Conservation (phyloP, 2,113 vertebrate genomes). For the Corythaeola cristata region DNA sequence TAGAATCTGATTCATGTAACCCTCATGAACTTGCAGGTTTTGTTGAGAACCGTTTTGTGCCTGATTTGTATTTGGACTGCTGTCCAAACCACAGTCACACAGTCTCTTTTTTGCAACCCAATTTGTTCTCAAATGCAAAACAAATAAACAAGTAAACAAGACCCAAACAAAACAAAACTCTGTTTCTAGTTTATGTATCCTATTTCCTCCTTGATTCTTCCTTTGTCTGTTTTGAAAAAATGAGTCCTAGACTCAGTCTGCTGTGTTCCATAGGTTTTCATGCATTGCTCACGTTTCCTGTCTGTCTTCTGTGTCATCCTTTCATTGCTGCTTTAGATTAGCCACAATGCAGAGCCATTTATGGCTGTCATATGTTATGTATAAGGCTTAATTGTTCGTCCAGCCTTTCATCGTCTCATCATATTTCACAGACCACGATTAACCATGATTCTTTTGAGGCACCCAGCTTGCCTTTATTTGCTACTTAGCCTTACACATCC, state of each 20-base stretch:
- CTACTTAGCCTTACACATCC: background rate
- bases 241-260: background rate
- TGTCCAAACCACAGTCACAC: background rate
- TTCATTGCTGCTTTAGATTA: constrained; percentile 34
- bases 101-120: background rate
- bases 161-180: background rate
- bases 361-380: constrained; percentile 27
- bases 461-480: background rate
- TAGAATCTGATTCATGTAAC: background rate
- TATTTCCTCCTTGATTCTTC: background rate
- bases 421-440: background rate
- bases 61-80: background rate
- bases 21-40: background rate
- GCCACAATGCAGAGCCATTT: background rate
- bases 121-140: background rate
- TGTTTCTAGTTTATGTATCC: background rate
- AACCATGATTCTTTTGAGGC: background rate
- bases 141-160: background rate
- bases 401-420: constrained; percentile 49
- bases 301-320: background rate
- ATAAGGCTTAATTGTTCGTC: constrained; percentile 8
- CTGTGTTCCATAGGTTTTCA: background rate
- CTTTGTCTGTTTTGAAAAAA: background rate
- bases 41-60: background rate
- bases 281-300: background rate